phyloP scores from a whole-genome alignment of 2,888 invertebrate species.

The Gari tellinella region DNA sequence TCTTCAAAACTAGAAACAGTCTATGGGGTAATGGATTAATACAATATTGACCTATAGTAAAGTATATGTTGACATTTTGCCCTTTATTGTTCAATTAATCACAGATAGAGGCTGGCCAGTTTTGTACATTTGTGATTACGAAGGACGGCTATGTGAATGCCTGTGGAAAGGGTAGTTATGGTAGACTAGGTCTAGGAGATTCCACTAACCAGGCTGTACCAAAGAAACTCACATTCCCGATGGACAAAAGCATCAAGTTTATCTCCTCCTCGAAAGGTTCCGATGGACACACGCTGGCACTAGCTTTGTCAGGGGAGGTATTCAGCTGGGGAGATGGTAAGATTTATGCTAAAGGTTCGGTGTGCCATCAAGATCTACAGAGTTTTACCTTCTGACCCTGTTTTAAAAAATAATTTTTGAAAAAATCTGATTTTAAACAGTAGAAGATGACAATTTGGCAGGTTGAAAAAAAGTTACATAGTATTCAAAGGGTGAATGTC shows the following conservation, averaged over 20 bases:
- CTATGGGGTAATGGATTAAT: too few species aligned
- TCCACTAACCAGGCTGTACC: slow-evolving; percentile 87
- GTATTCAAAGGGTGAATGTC: too few species aligned
- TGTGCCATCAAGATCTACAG: too few species aligned
- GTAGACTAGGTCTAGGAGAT: slow-evolving; percentile 88
- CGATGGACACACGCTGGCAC: slow-evolving; percentile 88
- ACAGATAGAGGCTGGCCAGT: slow-evolving; percentile 88
- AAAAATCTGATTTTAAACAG: too few species aligned
- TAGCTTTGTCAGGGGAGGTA: slow-evolving; percentile 88
- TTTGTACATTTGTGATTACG: slow-evolving; percentile 88
- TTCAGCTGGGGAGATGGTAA: slow-evolving; percentile 89
- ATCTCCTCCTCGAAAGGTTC: slow-evolving; percentile 88
- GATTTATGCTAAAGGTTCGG: too few species aligned
- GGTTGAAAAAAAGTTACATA: too few species aligned
- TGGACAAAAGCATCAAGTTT: slow-evolving; percentile 83
- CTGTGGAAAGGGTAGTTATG: slow-evolving; percentile 88
- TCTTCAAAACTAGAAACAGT: too few species aligned
- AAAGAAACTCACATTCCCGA: slow-evolving; percentile 86
- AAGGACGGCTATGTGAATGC: slow-evolving; percentile 87
- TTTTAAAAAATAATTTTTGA: too few species aligned
- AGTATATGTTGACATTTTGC: too few species aligned
- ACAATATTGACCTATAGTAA: too few species aligned
- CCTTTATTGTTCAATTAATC: background rate
- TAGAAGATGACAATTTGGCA: too few species aligned
- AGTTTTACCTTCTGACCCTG: too few species aligned